Base-by-base conservation (phyloP, 2,888 invertebrate genomes). In the Cantharis nigra region DNA sequence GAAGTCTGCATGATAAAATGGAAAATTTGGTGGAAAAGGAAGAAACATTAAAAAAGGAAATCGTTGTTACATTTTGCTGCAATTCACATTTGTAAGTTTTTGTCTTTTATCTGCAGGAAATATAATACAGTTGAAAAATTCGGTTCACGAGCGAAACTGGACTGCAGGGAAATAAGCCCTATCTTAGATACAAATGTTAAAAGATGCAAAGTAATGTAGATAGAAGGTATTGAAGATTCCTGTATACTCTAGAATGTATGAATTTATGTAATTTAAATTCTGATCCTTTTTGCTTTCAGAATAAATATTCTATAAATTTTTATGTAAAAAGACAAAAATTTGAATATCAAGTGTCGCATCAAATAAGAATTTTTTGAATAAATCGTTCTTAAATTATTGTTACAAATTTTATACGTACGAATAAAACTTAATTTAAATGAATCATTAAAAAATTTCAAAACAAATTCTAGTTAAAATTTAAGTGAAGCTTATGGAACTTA, bases 191-290 rank as follows among this genome's bases (percentile, higher is more conserved):
- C 84, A 84, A 85, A 87, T 86, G 86, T 85, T 87, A 84, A 87
- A 87, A 87, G 86, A 87, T 87, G 87, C 87, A 87, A 86, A 87
- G 85, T 86, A 85, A 86, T 87, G 85, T 84, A 83, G 83, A 84
- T 83, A 83, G 77, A 81, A 81, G 83, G 83, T 83, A 86, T 85
- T 84, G 84, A 83, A 84, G 86, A 87, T 87, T 87, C 87, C 49
- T 86, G 86, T 86, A 86, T 86, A 84, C 85, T 86, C 86, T 87
- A 85, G 84, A 86, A 87, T 88, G 86, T 86, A 88, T 87, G 87
- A 88, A 87, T 87, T 87, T 86, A 87, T 83, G 82, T 85, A 77
- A 80, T 81, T 81, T 80, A 79, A 81, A 81, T 81, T 81, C 79
- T 78, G 80, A 80, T 80, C 78, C 77, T 74, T 72, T 67, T 67